A percentile compares a stretch with the other conserved stretches of the same genome.
phyloP scores from a whole-genome alignment of 2,888 invertebrate species.

The Ctenicera cuprea region DNA sequence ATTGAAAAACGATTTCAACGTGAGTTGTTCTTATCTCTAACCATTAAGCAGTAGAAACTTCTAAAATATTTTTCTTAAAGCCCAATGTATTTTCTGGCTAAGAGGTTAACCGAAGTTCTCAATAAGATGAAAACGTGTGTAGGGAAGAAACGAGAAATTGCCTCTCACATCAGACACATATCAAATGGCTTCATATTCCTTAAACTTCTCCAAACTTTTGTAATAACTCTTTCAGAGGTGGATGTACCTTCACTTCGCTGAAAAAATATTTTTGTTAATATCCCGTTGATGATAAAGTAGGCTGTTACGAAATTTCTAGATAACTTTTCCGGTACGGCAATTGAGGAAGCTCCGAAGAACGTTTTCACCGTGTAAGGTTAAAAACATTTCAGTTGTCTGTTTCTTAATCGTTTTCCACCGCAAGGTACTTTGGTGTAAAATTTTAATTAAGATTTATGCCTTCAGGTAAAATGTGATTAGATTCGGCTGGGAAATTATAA shows the following conservation, averaged over 20 bases:
- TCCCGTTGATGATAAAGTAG: conserved; percentile 37
- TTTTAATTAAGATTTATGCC: conserved; percentile 37
- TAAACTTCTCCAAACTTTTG: conserved; percentile 59
- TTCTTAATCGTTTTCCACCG: conserved; percentile 22
- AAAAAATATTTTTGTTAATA: conserved; percentile 41
- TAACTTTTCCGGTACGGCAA: conserved; percentile 24
- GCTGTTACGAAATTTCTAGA: conserved; percentile 27
- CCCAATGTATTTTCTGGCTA: conserved; percentile 33
- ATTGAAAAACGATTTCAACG: conserved; percentile 7
- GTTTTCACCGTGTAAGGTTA: neutral
- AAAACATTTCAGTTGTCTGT: conserved; percentile 31
- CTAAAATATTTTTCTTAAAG: conserved; percentile 23
- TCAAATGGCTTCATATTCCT: conserved; percentile 63
- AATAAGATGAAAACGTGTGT: conserved; percentile 40
- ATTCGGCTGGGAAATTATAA: conserved; percentile 18
- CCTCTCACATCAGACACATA: conserved; percentile 59
- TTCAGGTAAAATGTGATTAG: conserved; percentile 28
- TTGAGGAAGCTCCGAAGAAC: neutral
- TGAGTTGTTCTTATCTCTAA: neutral
- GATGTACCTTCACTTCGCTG: conserved; percentile 43
- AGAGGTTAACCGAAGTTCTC: conserved; percentile 39
- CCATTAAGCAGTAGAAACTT: neutral
- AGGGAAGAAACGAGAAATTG: conserved; percentile 57
- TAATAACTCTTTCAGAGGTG: conserved; percentile 57
- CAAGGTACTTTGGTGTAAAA: conserved; percentile 16